Percentiles rank a stretch among this genome's conserved stretches.
These are phyloP conservation scores for Latrodectus elegans DNA, from an alignment of 2,888 invertebrate genomes.

Conservation along the genomic window DNA sequence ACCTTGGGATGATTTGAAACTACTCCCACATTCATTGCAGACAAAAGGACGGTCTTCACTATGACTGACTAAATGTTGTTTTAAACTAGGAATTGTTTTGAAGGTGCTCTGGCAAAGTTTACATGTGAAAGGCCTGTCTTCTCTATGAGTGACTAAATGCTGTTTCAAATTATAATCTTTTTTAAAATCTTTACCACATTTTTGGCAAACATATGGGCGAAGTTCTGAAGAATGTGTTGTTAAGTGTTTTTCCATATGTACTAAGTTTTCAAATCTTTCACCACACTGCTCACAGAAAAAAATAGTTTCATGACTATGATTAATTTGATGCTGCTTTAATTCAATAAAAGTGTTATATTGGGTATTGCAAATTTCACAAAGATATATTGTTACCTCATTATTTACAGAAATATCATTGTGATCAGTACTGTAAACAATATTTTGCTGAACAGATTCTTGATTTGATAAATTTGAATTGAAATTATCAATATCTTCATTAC, in stretches of 20 bases:
- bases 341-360: conserved; percentile 12
- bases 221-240: conserved; percentile 34
- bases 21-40: conserved; percentile 59
- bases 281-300: conserved; percentile 51
- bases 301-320: conserved; percentile 17
- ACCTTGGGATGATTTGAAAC: conserved; percentile 56
- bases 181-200: conserved; percentile 63
- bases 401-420: neutral
- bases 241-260: conserved; percentile 50
- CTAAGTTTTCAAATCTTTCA: conserved; percentile 5
- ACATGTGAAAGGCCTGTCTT: conserved; percentile 51
- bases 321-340: conserved; percentile 25
- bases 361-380: conserved; percentile 30
- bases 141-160: conserved; percentile 57
- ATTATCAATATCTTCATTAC: conserved; percentile 2
- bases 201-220: conserved; percentile 55
- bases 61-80: conserved; percentile 62
- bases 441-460: neutral
- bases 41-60: conserved; percentile 52
- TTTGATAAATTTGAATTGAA: conserved; percentile 14
- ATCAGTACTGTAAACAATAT: neutral
- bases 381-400: neutral
- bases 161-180: conserved; percentile 40
- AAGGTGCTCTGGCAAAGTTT: conserved; percentile 53
- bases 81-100: conserved; percentile 52